phyloP scores from a whole-genome alignment of 2,888 invertebrate genomes.

The Aleiodes alternator region DNA sequence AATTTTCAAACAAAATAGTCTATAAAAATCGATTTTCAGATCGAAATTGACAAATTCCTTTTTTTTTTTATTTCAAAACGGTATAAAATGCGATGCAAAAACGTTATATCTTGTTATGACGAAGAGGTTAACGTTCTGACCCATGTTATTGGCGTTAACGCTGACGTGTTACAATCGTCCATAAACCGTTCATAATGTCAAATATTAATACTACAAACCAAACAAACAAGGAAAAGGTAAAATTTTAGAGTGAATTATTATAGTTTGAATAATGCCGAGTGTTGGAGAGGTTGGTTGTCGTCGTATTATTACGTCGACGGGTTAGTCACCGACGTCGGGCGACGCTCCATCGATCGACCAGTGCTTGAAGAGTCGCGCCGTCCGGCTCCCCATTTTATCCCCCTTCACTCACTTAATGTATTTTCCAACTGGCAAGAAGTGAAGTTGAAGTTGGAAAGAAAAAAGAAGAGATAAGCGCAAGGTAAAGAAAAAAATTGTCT shows the following conservation, averaged over 20 bases:
- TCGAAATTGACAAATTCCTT: too few species aligned
- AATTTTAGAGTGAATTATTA: not conserved
- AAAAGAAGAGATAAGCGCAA: not conserved
- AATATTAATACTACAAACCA: not conserved
- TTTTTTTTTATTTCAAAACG: too few species aligned
- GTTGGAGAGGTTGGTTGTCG: constrained; percentile 14
- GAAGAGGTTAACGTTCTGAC: constrained; percentile 42
- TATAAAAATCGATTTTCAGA: too few species aligned
- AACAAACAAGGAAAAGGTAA: not conserved
- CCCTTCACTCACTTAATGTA: constrained; percentile 26
- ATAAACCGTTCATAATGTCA: constrained; percentile 7
- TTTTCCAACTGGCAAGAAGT: constrained; percentile 56
- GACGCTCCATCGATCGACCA: constrained; percentile 72
- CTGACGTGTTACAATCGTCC: constrained; percentile 41
- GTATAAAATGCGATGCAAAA: too few species aligned
- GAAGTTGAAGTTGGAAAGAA: constrained; percentile 37
- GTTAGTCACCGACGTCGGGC: constrained; percentile 71
- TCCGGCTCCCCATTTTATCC: constrained; percentile 58
- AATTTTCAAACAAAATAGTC: too few species aligned
- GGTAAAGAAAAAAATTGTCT: constrained; percentile 12
- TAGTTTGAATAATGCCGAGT: constrained; percentile 14
- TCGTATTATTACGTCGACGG: constrained; percentile 61
- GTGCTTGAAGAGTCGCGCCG: constrained; percentile 54
- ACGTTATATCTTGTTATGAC: constrained; percentile 26
- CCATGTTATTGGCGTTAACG: constrained; percentile 42